These are phyloP conservation scores for Rhegmatorhina hoffmannsi DNA, from an alignment of 2,113 vertebrate genomes.

Conservation along the genomic window DNA sequence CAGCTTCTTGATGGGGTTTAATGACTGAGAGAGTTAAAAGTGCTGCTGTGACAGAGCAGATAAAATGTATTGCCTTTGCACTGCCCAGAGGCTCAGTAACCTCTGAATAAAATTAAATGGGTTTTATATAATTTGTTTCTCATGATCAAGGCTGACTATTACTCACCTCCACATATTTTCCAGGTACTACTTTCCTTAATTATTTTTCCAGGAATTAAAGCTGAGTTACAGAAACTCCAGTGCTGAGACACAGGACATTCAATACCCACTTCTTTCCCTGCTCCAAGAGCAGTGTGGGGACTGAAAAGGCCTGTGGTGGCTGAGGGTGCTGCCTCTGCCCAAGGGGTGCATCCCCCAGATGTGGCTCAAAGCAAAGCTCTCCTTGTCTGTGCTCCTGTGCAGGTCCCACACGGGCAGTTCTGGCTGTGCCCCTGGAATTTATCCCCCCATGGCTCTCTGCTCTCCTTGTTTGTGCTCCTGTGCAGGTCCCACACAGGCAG, in stretches of 20 bases:
- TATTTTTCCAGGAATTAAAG: slow-evolving; percentile 23
- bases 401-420: too few relatives aligned
- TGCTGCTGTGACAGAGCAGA: background rate
- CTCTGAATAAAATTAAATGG: background rate
- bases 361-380: background rate
- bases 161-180: background rate
- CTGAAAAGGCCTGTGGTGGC: background rate
- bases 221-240: background rate
- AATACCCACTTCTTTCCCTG: background rate
- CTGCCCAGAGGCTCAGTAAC: background rate
- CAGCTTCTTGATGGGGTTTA: background rate
- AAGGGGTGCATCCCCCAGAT: background rate
- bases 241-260: background rate
- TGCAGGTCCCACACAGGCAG: background rate
- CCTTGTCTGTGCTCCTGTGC: background rate
- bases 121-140: background rate
- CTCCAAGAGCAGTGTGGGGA: background rate
- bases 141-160: background rate
- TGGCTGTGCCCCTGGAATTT: too few relatives aligned
- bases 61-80: background rate
- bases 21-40: background rate
- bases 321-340: background rate
- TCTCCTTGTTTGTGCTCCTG: too few relatives aligned
- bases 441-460: too few relatives aligned
- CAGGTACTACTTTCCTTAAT: background rate